Evolutionary conservation across 2,797 vertebrate species (phyloP).

Genomic region (Helostoma temminkii): DNA sequence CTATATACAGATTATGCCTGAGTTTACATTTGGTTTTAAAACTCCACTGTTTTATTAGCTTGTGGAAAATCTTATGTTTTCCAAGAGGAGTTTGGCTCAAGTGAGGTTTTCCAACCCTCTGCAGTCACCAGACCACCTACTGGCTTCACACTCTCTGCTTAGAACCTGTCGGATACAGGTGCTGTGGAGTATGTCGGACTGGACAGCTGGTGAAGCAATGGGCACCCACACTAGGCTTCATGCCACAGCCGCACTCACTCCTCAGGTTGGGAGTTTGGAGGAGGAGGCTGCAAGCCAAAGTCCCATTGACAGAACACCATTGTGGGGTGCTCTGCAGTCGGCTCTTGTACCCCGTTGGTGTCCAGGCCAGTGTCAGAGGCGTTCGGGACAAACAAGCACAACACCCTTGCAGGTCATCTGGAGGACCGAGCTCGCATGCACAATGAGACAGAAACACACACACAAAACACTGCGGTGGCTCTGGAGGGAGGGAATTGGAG

Average conservation of each 20-base stretch:
- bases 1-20: not conserved
- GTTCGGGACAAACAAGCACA: conserved; percentile 43
- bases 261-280: conserved; percentile 48
- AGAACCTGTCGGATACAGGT: conserved; percentile 51
- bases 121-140: conserved; percentile 46
- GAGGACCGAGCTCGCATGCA: conserved; percentile 46
- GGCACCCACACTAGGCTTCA: conserved; percentile 56
- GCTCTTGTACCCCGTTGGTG: conserved; percentile 38
- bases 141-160: conserved; percentile 59
- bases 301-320: conserved; percentile 60
- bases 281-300: conserved; percentile 50
- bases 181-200: conserved; percentile 57
- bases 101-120: conserved; percentile 23
- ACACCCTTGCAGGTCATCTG: conserved; percentile 60
- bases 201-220: conserved; percentile 76
- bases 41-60: conserved; percentile 8
- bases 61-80: conserved; percentile 17
- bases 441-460: conserved; percentile 57
- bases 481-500: conserved; percentile 46
- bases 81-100: conserved; percentile 23
- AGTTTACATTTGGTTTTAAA: not conserved
- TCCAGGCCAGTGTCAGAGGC: conserved; percentile 51
- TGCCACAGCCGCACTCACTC: conserved; percentile 55
- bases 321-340: conserved; percentile 44
- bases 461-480: conserved; percentile 44